Percentiles rank a stretch among this genome's conserved stretches.
phyloP scores from a whole-genome alignment of 1,140 invertebrate genomes.

The Nasonia giraulti region DNA sequence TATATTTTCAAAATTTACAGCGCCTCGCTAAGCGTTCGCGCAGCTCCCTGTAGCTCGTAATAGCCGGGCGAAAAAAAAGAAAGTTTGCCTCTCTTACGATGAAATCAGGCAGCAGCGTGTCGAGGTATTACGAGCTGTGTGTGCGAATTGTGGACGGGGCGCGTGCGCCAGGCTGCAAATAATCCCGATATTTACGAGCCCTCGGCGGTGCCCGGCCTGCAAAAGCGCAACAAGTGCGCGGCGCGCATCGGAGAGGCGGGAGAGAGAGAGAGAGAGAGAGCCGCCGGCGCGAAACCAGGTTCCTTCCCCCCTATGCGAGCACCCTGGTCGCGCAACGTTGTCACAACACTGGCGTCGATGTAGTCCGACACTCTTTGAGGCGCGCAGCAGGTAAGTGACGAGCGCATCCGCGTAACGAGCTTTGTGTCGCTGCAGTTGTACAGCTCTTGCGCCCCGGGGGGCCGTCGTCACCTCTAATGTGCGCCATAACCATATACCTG shows the following conservation, averaged over 20 bases:
- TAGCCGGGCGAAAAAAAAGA: background rate
- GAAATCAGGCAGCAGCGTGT: background rate
- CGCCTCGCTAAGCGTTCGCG: background rate
- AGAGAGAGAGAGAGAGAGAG: background rate
- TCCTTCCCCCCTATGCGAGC: background rate
- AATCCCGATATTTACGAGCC: conserved; percentile 38
- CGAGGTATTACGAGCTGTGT: background rate
- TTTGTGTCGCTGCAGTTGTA: too few species aligned
- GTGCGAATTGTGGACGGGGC: background rate
- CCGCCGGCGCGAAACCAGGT: conserved; percentile 3
- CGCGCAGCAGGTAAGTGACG: background rate
- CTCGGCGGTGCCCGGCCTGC: background rate
- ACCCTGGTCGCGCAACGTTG: background rate
- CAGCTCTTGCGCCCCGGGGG: too few species aligned
- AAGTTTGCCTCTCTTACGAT: background rate
- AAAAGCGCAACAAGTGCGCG: conserved; percentile 33
- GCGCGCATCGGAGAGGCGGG: too few species aligned
- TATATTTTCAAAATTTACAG: conserved; percentile 6
- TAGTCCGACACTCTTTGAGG: too few species aligned
- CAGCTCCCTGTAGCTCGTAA: too few species aligned
- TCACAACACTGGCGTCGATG: background rate
- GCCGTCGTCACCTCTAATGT: background rate
- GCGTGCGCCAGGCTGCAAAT: background rate
- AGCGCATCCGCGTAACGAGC: background rate
- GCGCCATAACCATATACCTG: too few species aligned